Percentiles rank a stretch among this genome's conserved stretches.
Conservation (phyloP, 2,113 vertebrate genomes). For the Platichthys flesus region DNA sequence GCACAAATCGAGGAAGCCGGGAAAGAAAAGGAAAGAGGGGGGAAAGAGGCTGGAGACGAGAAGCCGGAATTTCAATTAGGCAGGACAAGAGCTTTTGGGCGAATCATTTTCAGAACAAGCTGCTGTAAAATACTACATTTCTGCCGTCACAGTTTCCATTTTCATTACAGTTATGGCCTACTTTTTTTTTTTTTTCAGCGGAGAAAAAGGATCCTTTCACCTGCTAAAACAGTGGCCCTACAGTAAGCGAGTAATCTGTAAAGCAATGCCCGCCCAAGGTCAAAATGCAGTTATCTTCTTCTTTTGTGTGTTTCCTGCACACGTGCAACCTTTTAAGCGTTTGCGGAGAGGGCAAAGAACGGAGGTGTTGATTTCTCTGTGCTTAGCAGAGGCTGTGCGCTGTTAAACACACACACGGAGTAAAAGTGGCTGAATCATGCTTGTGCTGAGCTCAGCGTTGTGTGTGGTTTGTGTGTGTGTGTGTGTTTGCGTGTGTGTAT, state of each 20-base stretch:
- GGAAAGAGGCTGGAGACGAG: conserved; percentile 25
- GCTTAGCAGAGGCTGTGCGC: conserved; percentile 8
- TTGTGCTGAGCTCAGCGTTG: conserved; percentile 74
- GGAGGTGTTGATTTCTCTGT: conserved; percentile 14
- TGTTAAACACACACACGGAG: conserved; percentile 41
- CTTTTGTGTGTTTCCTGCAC: background rate
- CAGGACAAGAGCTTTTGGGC: conserved; percentile 8
- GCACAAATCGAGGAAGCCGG: conserved; percentile 60
- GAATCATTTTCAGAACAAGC: conserved; percentile 34
- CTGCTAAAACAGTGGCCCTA: background rate
- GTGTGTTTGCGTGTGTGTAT: conserved; percentile 27
- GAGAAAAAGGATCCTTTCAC: conserved; percentile 8
- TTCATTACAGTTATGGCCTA: conserved; percentile 27
- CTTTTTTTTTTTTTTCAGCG: conserved; percentile 32
- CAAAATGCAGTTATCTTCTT: conserved; percentile 18
- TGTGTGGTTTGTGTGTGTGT: conserved; percentile 8
- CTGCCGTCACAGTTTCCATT: conserved; percentile 44
- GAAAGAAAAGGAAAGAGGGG: conserved; percentile 24
- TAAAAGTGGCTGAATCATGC: conserved; percentile 43
- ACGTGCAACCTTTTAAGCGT: background rate
- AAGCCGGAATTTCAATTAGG: conserved; percentile 58
- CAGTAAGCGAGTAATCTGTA: conserved; percentile 4
- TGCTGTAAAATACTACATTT: conserved; percentile 27
- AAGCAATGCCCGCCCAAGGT: conserved; percentile 23
- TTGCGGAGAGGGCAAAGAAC: conserved; percentile 25